Conservation (phyloP, 2,797 vertebrate genomes). For the Poecilia picta region DNA sequence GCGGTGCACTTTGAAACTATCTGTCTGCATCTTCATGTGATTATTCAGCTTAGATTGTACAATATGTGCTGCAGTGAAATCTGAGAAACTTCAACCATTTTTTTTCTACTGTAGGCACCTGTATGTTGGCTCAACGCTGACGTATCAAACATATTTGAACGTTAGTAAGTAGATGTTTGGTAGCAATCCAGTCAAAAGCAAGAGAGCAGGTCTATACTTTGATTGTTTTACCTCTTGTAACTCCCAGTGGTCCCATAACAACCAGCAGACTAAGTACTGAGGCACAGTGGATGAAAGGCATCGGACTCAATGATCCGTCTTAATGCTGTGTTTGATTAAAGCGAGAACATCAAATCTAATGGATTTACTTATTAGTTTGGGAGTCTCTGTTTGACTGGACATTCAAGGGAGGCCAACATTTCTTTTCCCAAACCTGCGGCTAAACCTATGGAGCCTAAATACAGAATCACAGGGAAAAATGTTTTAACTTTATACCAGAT, state of each 20-base stretch:
- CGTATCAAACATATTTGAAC: not conserved
- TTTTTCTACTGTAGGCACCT: slow-evolving; percentile 5
- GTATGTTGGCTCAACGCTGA: not conserved
- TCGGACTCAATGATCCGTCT: slow-evolving; percentile 63
- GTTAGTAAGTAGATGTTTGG: slow-evolving; percentile 13
- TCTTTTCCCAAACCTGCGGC: not conserved
- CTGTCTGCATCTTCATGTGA: slow-evolving; percentile 18
- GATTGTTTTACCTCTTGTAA: slow-evolving; percentile 23
- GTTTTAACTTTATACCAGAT: not conserved
- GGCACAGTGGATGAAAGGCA: slow-evolving; percentile 51
- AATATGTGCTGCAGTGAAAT: slow-evolving; percentile 8
- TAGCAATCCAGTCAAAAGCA: slow-evolving; percentile 6
- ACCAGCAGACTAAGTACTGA: slow-evolving; percentile 37
- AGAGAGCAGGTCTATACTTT: slow-evolving; percentile 20
- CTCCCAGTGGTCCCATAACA: slow-evolving; percentile 33
- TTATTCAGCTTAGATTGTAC: slow-evolving; percentile 33
- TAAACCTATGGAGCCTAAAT: not conserved
- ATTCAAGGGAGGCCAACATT: slow-evolving; percentile 16
- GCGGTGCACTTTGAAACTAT: slow-evolving; percentile 3
- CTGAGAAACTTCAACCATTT: not conserved
- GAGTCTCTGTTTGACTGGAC: slow-evolving; percentile 12
- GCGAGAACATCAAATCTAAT: not conserved
- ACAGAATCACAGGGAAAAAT: not conserved
- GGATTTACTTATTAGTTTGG: not conserved
- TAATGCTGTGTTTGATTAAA: slow-evolving; percentile 36